phyloP scores from a whole-genome alignment of 2,888 invertebrate genomes.

The Lumbricus terrestris region DNA sequence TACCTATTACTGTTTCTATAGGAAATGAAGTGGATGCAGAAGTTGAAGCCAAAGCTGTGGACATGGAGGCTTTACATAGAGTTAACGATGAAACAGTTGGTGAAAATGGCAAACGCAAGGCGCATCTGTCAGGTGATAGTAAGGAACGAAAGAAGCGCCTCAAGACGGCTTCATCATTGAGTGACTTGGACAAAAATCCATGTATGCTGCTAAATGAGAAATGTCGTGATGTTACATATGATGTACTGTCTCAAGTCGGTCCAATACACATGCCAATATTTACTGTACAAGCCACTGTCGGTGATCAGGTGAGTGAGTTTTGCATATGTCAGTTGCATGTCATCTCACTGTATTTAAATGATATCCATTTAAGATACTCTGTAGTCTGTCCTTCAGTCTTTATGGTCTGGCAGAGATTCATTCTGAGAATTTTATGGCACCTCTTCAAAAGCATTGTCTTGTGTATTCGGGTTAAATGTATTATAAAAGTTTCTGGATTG shows the following conservation, averaged over 20 bases:
- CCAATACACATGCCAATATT: constrained; percentile 86
- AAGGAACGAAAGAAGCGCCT: background rate
- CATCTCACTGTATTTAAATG: background rate
- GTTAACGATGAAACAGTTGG: background rate
- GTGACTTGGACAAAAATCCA: constrained; percentile 34
- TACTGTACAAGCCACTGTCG: constrained; percentile 71
- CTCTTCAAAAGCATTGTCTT: no score
- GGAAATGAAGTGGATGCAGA: background rate
- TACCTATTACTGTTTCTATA: no score
- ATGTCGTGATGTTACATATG: constrained; percentile 75
- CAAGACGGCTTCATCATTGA: background rate
- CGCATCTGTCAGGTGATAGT: background rate
- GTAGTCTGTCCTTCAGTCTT: background rate
- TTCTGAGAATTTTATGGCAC: background rate
- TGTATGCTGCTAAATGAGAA: constrained; percentile 73
- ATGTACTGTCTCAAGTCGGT: constrained; percentile 70
- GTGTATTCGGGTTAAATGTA: no score
- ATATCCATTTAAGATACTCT: no score
- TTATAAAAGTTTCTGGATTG: no score
- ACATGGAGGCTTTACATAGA: background rate
- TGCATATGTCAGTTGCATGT: background rate
- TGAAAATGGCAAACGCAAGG: constrained; percentile 3
- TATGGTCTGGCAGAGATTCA: background rate
- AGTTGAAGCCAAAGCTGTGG: background rate
- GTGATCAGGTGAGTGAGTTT: background rate